These are phyloP conservation scores for Bellardia bayeri DNA, from an alignment of 2,888 invertebrate species.

Conservation along the genomic window DNA sequence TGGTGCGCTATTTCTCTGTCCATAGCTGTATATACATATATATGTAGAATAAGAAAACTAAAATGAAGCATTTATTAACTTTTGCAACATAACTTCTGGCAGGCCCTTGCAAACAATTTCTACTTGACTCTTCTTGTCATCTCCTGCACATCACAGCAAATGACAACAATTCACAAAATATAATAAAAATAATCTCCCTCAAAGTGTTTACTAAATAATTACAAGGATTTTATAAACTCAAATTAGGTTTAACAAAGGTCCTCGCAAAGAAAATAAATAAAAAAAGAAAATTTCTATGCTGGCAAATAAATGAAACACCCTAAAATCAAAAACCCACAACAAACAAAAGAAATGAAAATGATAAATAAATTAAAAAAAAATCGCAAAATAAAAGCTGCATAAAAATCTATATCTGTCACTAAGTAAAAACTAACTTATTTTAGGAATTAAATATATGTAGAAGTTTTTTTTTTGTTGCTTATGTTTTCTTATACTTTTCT, in stretches of 20 bases:
- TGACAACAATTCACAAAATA: not conserved
- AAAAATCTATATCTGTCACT: constrained; percentile 55
- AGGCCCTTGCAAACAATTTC: no score
- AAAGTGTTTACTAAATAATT: not conserved
- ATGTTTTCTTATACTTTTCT: not conserved
- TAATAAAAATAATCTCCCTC: not conserved
- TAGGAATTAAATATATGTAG: constrained; percentile 11
- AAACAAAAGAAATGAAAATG: constrained; percentile 11
- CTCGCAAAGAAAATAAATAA: not conserved
- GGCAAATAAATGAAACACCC: not conserved
- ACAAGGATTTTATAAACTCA: not conserved
- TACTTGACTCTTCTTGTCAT: not conserved
- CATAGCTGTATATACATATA: no score
- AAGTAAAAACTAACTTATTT: constrained; percentile 43
- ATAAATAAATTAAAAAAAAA: not conserved
- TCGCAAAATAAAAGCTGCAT: constrained; percentile 17
- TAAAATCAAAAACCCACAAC: constrained; percentile 28
- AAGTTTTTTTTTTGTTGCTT: not conserved
- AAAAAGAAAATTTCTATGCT: not conserved
- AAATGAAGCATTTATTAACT: no score
- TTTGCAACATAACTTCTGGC: no score
- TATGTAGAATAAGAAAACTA: no score
- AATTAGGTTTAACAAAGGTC: not conserved
- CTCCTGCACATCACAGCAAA: not conserved
- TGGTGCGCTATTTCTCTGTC: no score